Conservation (phyloP, 2,888 invertebrate species). For the Amphiduros pacificus region DNA sequence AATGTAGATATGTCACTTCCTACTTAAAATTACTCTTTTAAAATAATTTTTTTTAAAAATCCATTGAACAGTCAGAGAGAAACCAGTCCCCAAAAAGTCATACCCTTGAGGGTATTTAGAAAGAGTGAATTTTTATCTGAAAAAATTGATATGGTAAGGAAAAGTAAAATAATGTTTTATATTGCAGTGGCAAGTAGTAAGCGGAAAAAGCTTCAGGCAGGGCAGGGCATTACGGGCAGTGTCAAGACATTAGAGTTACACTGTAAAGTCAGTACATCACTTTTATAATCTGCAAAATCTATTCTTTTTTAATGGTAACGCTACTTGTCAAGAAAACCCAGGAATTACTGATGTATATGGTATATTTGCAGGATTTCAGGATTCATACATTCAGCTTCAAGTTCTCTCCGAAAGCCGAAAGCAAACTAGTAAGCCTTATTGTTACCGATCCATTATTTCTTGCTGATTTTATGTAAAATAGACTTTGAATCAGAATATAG, state of each 20-base stretch:
- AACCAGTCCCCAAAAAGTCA: no score
- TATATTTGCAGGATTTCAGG: constrained; percentile 74
- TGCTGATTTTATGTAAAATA: neutral
- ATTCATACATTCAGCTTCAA: constrained; percentile 86
- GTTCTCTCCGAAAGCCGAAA: constrained; percentile 78
- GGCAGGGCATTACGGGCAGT: constrained; percentile 71
- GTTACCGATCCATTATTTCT: constrained; percentile 2
- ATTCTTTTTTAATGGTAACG: neutral
- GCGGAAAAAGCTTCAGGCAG: constrained; percentile 70
- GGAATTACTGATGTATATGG: constrained; percentile 6
- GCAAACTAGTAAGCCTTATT: constrained; percentile 73
- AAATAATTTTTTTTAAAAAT: no score
- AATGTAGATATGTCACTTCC: no score
- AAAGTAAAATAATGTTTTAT: no score
- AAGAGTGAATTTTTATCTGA: no score
- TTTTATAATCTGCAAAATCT: neutral
- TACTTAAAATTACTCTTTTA: no score
- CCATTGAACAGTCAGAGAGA: no score
- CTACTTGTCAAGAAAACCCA: neutral
- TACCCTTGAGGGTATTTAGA: no score
- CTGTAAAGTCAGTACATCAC: constrained; percentile 73
- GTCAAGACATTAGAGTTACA: constrained; percentile 78
- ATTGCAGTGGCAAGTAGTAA: constrained; percentile 63
- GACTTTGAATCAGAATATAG: neutral
- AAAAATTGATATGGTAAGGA: no score